phyloP scores from a whole-genome alignment of 2,113 vertebrate species.

The Montifringilla adamsi region DNA sequence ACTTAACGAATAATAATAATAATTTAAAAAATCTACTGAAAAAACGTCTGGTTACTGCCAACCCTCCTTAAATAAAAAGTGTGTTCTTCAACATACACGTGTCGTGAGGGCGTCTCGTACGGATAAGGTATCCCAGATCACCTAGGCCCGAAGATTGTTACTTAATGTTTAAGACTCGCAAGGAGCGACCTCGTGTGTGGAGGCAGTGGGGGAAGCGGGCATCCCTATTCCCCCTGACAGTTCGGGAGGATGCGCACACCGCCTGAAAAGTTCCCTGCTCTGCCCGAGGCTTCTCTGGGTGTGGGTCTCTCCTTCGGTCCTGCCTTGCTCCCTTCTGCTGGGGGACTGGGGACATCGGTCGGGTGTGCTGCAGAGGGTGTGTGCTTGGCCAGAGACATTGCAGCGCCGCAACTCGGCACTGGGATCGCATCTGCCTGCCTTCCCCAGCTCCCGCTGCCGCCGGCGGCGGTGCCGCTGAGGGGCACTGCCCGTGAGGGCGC shows the following conservation, averaged over 20 bases:
- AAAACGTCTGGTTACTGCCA: neutral
- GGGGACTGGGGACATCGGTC: accelerated
- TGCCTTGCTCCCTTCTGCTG: neutral
- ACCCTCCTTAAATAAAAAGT: neutral
- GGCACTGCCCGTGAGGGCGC: accelerated
- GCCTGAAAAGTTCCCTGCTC: too few species aligned
- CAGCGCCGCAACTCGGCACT: neutral
- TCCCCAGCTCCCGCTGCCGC: neutral
- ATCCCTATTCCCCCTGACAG: too few species aligned
- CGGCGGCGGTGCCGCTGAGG: accelerated
- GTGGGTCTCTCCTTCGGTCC: neutral
- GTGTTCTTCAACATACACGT: neutral
- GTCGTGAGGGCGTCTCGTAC: neutral
- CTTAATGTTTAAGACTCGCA: neutral
- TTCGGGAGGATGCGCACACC: accelerated
- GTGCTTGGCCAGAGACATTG: neutral
- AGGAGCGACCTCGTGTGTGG: neutral
- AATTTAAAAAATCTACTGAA: neutral
- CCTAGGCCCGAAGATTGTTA: neutral
- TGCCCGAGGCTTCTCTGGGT: neutral
- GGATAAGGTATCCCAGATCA: neutral
- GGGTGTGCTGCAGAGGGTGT: too few species aligned
- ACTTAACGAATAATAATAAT: too few species aligned
- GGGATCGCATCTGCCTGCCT: neutral
- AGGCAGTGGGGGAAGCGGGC: accelerated